Percentiles rank a stretch among this genome's conserved stretches.
Evolutionary conservation across 2,113 vertebrate species (phyloP).

Genomic region (Gadus macrocephalus): DNA sequence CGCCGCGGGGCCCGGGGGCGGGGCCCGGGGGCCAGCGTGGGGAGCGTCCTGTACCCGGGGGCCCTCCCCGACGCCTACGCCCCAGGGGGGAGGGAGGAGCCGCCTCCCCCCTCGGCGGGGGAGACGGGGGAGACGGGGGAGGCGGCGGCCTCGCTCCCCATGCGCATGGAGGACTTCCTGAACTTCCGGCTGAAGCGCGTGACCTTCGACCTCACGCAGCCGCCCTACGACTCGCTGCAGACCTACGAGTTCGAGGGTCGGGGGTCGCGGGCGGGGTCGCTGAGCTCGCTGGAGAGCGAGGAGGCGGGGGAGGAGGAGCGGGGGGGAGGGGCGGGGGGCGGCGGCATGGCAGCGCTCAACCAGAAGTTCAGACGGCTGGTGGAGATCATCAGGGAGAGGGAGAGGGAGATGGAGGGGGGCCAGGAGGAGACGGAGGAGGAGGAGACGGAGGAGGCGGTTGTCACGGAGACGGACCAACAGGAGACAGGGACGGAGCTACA

Average conservation of each 20-base stretch:
- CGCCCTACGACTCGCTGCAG: slow-evolving; percentile 87
- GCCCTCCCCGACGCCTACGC: slow-evolving; percentile 54
- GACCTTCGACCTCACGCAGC: slow-evolving; percentile 81
- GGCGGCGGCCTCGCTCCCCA: slow-evolving; percentile 43
- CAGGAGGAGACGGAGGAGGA: not conserved
- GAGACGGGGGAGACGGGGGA: slow-evolving; percentile 11
- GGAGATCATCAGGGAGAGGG: slow-evolving; percentile 77
- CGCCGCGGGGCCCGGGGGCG: slow-evolving; percentile 45
- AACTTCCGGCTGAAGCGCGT: slow-evolving; percentile 78
- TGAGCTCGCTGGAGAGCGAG: slow-evolving; percentile 82
- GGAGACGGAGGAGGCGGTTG: not conserved
- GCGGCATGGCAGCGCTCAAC: slow-evolving; percentile 76
- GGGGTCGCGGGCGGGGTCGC: slow-evolving; percentile 78
- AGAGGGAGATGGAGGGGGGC: slow-evolving; percentile 49
- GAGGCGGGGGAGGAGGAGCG: slow-evolving; percentile 48
- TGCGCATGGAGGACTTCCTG: slow-evolving; percentile 79
- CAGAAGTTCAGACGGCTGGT: slow-evolving; percentile 81
- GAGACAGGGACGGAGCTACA: slow-evolving; percentile 28
- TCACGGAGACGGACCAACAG: slow-evolving; percentile 9
- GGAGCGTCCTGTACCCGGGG: slow-evolving; percentile 37
- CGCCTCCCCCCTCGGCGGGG: slow-evolving; percentile 19
- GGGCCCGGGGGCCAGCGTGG: slow-evolving; percentile 30
- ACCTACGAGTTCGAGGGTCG: slow-evolving; percentile 84
- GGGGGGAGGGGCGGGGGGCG: slow-evolving; percentile 28
- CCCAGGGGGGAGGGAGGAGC: slow-evolving; percentile 52